A percentile compares a stretch with the other conserved stretches of the same genome.
Conservation (phyloP, 2,888 invertebrate species). For the Tetanocera ferruginea region DNA sequence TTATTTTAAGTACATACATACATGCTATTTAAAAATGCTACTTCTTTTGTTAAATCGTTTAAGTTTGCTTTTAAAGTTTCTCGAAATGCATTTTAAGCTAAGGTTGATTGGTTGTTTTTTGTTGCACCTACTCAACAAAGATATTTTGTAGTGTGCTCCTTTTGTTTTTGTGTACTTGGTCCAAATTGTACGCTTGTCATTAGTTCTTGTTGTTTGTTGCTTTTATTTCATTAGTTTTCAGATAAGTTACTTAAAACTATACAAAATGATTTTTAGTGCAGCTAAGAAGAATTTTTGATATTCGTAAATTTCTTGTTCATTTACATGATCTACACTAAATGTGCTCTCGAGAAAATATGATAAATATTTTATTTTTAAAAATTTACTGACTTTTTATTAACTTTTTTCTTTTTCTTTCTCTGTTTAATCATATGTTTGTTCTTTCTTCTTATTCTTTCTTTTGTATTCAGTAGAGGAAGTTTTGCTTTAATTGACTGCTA, state of each 20-base stretch:
- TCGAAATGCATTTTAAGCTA: constrained; percentile 9
- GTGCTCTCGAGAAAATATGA: not conserved
- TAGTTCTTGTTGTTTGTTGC: not conserved
- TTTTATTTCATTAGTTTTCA: not conserved
- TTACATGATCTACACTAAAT: too few relatives aligned
- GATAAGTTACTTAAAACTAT: not conserved
- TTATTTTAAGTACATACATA: not conserved
- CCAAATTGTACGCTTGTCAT: constrained; percentile 33
- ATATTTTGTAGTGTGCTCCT: not conserved
- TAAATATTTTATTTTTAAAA: not conserved
- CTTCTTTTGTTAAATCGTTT: not conserved
- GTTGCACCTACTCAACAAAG: not conserved
- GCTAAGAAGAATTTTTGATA: not conserved
- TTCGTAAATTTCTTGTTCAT: too few relatives aligned
- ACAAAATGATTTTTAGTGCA: not conserved
- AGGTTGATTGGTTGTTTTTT: not conserved
- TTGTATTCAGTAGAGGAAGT: constrained; percentile 20
- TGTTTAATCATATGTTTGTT: not conserved
- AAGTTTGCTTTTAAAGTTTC: not conserved
- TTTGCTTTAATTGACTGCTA: constrained; percentile 26
- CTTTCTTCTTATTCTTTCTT: not conserved
- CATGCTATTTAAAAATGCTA: constrained; percentile 17
- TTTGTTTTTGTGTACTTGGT: constrained; percentile 30
- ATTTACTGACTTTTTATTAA: not conserved
- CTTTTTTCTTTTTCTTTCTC: not conserved